phyloP scores from a whole-genome alignment of 1,140 invertebrate genomes.

The Camponotus vicinus region DNA sequence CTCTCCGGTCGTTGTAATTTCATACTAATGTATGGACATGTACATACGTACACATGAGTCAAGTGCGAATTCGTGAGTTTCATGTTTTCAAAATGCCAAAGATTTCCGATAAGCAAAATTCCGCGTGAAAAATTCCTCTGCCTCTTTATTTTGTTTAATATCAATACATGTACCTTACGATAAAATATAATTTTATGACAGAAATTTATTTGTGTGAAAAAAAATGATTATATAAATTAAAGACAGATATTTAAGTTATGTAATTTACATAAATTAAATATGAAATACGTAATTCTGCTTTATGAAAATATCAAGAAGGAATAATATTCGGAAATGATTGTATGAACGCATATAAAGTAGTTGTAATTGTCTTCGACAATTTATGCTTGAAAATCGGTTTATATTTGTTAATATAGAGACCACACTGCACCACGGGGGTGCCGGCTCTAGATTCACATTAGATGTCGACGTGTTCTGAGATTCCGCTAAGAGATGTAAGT shows the following conservation, averaged over 20 bases:
- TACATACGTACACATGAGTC: conserved; percentile 20
- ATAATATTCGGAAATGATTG: neutral
- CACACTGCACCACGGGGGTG: conserved; percentile 62
- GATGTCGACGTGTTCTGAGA: conserved; percentile 78
- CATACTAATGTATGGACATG: neutral
- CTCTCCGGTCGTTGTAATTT: conserved; percentile 42
- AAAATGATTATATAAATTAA: neutral
- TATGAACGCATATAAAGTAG: conserved; percentile 55
- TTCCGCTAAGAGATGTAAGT: conserved; percentile 61
- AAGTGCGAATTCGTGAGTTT: conserved; percentile 37
- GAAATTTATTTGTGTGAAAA: neutral
- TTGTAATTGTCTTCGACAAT: conserved; percentile 60
- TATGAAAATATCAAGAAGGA: neutral
- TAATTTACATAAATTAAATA: neutral
- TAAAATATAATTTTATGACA: neutral
- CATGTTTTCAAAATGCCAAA: neutral
- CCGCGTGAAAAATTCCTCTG: neutral
- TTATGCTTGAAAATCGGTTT: conserved; percentile 63
- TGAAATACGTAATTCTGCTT: neutral
- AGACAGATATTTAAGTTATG: neutral
- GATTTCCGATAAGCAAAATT: conserved; percentile 28
- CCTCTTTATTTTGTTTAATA: neutral
- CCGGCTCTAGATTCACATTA: conserved; percentile 78
- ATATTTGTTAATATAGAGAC: conserved; percentile 72
- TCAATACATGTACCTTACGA: neutral